These are phyloP conservation scores for Harlomillsia oculata DNA, from an alignment of 1,140 invertebrate genomes.

Conservation along the genomic window DNA sequence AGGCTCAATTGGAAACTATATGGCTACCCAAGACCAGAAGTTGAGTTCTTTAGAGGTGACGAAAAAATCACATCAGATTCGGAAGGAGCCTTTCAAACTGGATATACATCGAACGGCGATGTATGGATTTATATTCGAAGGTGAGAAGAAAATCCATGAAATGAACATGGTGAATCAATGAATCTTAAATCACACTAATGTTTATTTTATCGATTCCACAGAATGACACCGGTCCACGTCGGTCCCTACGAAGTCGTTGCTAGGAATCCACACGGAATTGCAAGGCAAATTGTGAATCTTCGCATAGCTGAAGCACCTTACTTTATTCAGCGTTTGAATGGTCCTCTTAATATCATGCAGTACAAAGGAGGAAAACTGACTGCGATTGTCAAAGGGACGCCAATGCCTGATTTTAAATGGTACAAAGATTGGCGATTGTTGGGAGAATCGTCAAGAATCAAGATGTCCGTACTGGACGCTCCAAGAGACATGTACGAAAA, in stretches of 20 bases:
- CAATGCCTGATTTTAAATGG: constrained; percentile 91
- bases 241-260: constrained; percentile 88
- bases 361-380: constrained; percentile 63
- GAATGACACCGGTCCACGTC: constrained; percentile 80
- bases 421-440: constrained; percentile 77
- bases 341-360: too few species aligned
- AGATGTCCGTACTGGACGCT: constrained; percentile 49
- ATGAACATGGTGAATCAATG: too few species aligned
- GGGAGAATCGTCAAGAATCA: constrained; percentile 59
- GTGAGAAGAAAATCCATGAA: too few species aligned
- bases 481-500: too few species aligned
- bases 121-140: constrained; percentile 42
- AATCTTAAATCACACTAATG: not conserved
- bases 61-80: constrained; percentile 25
- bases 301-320: constrained; percentile 83
- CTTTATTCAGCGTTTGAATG: constrained; percentile 61
- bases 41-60: constrained; percentile 44
- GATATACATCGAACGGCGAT: too few species aligned
- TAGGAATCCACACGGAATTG: constrained; percentile 80
- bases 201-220: constrained; percentile 39
- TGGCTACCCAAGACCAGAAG: constrained; percentile 65
- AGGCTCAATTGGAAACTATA: constrained; percentile 86
- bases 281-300: constrained; percentile 68
- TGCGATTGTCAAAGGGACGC: constrained; percentile 78
- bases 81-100: too few species aligned